Percentiles rank a stretch among this genome's conserved stretches.
Conservation (phyloP, 2,113 vertebrate genomes). For the Tapirus terrestris region DNA sequence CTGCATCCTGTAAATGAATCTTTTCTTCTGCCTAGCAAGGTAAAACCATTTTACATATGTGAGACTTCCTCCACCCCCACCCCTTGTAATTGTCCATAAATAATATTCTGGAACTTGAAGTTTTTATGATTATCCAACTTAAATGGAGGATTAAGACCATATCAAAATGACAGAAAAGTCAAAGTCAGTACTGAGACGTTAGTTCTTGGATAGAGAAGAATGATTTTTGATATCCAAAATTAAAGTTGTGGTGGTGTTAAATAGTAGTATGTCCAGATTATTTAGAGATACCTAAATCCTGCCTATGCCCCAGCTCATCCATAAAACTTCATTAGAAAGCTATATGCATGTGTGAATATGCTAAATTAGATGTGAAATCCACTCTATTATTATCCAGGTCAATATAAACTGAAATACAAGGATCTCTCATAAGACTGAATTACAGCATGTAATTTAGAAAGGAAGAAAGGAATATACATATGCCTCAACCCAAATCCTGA, state of each 20-base stretch:
- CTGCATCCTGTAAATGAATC: not conserved
- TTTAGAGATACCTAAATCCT: not conserved
- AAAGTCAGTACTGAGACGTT: not conserved
- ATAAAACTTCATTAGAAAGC: not conserved
- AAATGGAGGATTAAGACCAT: not conserved
- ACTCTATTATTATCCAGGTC: not conserved
- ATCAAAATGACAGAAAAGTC: not conserved
- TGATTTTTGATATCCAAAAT: not conserved
- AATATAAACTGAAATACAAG: not conserved
- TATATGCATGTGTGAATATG: not conserved
- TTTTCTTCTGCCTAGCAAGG: not conserved
- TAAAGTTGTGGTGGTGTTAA: not conserved
- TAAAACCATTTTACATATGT: not conserved
- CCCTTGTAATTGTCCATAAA: not conserved
- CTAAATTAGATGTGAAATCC: not conserved
- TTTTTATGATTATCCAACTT: not conserved
- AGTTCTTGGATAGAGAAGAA: not conserved
- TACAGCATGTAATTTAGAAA: not conserved
- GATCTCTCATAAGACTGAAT: not conserved
- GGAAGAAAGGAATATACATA: not conserved
- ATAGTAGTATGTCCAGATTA: not conserved
- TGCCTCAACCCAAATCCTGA: not conserved
- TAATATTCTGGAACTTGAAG: not conserved
- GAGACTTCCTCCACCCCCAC: not conserved
- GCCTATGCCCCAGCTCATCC: not conserved